Conservation (phyloP, 1,140 invertebrate genomes). For the Cydia amplana region DNA sequence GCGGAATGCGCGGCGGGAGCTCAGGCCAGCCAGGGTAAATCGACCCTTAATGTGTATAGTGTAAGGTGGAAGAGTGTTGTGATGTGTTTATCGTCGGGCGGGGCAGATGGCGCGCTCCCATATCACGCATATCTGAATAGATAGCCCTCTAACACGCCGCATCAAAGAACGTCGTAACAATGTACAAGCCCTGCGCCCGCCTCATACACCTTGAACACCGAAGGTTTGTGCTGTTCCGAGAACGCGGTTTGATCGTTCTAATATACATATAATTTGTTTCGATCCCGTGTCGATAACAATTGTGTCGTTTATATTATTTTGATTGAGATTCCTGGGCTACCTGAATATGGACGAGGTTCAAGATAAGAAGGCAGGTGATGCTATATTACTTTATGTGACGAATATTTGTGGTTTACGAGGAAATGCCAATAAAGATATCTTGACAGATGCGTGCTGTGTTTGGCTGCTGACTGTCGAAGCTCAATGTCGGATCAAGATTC, state of each 20-base stretch:
- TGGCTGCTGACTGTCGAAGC: no score
- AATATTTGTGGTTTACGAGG: background rate
- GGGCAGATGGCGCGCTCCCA: constrained; percentile 35
- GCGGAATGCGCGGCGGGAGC: constrained; percentile 24
- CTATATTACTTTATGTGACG: background rate
- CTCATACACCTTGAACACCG: background rate
- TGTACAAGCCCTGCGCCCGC: background rate
- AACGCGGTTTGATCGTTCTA: constrained; percentile 19
- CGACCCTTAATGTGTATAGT: background rate
- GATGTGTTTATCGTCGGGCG: constrained; percentile 34
- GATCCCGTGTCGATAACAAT: constrained; percentile 25
- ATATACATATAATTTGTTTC: constrained; percentile 30
- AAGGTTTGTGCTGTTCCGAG: background rate
- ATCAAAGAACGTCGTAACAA: background rate
- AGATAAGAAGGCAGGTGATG: constrained; percentile 12
- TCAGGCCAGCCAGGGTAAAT: background rate
- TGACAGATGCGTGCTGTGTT: no score
- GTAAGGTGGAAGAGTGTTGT: background rate
- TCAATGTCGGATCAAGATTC: no score
- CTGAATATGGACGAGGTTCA: background rate
- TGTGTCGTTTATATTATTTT: constrained; percentile 27
- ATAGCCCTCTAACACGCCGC: constrained; percentile 53
- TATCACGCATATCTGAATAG: constrained; percentile 64
- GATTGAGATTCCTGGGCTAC: constrained; percentile 12
- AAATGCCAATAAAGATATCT: background rate